Evolutionary conservation across 2,888 invertebrate genomes (phyloP), one percentile per base, ranked within the genome.

Genomic region (Pherbina coryleti): DNA sequence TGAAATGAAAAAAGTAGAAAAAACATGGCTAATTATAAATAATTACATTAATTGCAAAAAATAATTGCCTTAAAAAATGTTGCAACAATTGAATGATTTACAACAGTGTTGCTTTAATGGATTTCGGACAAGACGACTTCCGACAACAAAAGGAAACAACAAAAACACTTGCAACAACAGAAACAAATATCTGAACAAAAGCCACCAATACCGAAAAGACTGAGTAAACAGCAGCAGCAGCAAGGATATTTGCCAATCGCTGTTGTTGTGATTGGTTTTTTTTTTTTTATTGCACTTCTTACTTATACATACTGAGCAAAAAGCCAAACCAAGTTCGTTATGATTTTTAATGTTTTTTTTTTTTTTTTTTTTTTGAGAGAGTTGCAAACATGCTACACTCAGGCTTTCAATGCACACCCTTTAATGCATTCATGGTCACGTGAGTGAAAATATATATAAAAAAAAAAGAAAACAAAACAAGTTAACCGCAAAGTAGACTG

Each of bases 381-480:
- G 9, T 11, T 74, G n/a, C 49, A 11, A 28, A 55, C 31, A 22
- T 14, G 53, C 55, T 75, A 25, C 67, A 66, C 67, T 75, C 67
- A 55, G 67, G 55, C 66, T 37, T 67, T 75, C 17, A 55, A 53
- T 75, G 34, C 67, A 37, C 67, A 9, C 44, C 31, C 55, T 37
- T 60, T 34, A 67, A 25, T 67, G 67, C 75, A 67, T 75, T 75
- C 66, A 75, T 66, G 67, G 67, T 66, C 66, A 75, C 75, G 75
- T 25, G 67, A 75, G 55, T 53, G 53, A 31, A 55, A 67, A 66
- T 17, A 66, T 31, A 34, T 5, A 25, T 25, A 70, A 31, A 25
- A 25, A 28, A 53, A 17, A 22, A 51, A 17, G 2, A 9, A n/a
- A 60, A 60, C 28, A 19, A 53, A 28, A 17, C 17, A 62, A 19